phyloP scores from a whole-genome alignment of 2,888 invertebrate genomes.

The Mechanitis messenoides region DNA sequence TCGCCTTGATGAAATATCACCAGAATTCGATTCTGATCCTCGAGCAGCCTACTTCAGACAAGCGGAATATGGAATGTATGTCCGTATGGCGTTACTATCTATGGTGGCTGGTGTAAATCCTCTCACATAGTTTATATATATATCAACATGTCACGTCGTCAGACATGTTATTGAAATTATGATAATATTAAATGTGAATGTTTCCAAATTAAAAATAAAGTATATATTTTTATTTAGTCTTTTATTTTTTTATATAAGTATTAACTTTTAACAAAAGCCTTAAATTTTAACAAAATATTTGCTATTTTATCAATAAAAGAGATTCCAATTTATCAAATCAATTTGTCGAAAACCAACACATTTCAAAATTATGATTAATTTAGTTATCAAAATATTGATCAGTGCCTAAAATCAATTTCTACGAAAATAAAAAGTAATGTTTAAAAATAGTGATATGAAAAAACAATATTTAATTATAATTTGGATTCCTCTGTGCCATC shows the following conservation, averaged over 20 bases:
- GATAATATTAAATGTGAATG: no score
- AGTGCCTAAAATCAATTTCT: no score
- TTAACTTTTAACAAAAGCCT: background rate
- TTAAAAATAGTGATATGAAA: no score
- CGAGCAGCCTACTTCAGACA: slow-evolving; percentile 99
- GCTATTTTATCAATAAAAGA: slow-evolving; percentile 20
- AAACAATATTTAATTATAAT: slow-evolving; percentile 38
- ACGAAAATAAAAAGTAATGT: no score
- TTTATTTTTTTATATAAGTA: background rate
- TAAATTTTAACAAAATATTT: slow-evolving; percentile 14
- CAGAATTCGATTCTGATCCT: slow-evolving; percentile 96
- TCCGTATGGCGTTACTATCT: slow-evolving; percentile 97
- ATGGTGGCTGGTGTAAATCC: slow-evolving; percentile 86
- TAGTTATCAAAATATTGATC: no score
- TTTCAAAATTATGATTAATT: no score
- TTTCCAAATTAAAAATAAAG: background rate
- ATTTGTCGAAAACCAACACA: slow-evolving; percentile 2
- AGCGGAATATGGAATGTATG: slow-evolving; percentile 98
- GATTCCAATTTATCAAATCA: slow-evolving; percentile 21
- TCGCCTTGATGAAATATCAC: slow-evolving; percentile 94
- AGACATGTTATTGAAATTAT: no score
- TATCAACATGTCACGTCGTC: background rate
- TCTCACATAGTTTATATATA: slow-evolving; percentile 27
- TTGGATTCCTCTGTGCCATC: slow-evolving; percentile 58
- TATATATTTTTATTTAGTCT: background rate